Evolutionary conservation across 2,797 vertebrate genomes (phyloP).

Genomic region (Diplodus sargus): DNA sequence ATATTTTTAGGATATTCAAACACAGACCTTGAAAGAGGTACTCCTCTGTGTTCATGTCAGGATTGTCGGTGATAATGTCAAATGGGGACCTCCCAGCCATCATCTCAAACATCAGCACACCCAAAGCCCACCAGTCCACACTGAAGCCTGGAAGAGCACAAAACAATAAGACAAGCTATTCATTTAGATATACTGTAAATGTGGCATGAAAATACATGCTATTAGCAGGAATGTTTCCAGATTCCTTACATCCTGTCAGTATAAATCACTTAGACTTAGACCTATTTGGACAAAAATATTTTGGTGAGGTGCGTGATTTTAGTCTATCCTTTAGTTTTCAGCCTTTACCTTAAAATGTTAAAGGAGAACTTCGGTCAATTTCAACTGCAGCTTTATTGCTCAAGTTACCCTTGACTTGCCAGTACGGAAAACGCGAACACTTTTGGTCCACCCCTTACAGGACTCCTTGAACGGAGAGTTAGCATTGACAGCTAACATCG

Average conservation of each 20-base stretch:
- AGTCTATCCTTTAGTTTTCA: background rate
- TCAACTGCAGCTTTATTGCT: too few species aligned
- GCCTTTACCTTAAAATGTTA: background rate
- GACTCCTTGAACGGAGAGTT: too few species aligned
- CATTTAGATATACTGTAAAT: background rate
- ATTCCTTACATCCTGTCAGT: background rate
- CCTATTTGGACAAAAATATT: background rate
- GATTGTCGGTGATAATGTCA: slow-evolving; percentile 99
- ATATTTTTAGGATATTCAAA: too few species aligned
- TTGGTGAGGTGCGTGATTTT: background rate
- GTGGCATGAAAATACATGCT: background rate
- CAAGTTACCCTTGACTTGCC: too few species aligned
- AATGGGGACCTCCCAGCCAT: slow-evolving; percentile 98
- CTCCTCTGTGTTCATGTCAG: slow-evolving; percentile 99
- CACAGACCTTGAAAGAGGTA: slow-evolving; percentile 97
- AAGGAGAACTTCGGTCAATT: too few species aligned
- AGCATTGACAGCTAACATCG: too few species aligned
- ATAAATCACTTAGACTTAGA: background rate
- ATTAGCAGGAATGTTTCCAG: too few species aligned
- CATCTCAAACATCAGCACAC: slow-evolving; percentile 99
- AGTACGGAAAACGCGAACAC: too few species aligned
- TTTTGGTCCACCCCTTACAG: too few species aligned
- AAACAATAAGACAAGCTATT: background rate
- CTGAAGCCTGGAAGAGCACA: slow-evolving; percentile 88
- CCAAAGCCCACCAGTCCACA: slow-evolving; percentile 99